Evolutionary conservation across 2,797 vertebrate species (phyloP), one percentile per base, ranked within the genome.

Genomic region (Pseudochirops cupreus): DNA sequence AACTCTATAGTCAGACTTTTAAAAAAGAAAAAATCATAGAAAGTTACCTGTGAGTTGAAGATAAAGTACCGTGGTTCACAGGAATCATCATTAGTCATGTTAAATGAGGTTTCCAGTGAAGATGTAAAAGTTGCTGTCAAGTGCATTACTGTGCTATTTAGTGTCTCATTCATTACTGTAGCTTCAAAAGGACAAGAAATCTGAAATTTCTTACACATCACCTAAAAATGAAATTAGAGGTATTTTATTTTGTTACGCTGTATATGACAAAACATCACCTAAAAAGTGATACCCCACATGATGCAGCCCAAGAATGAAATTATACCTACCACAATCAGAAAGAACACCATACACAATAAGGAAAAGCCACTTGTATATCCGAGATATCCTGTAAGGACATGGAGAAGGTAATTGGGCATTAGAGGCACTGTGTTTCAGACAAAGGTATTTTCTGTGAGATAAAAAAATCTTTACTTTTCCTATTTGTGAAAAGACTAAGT

Each of bases 341-440:
- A 99, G 98, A 99, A 99, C 93, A 99, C 99, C 99, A 99, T 99
- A 97, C 99, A 99, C 95, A 99, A 97, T 52, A 99, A 99, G 2
- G 99, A 99, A 97, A 99, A 99, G 24, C 99, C 99, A 54, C 99
- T 99, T 29, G 99, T 99, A 97, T 99, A 99, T 92, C 99, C 99
- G 94, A 99, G 99, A 98, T 99, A 99, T 93, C 99, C 99, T 99
- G 96, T 14, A 93, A 97, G 90, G 93, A n/a, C 96, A 91, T 94
- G 28, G 39, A 0, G 28, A 90, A 93, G n/a, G 58, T 93, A 50
- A 24, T 31, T 0, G 6, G 3, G 3, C n/a, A 12, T 59, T 92
- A 96, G 87, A 58, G 50, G 0, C 33, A 91, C 57, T 1, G 14
- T 3, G 4, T 4, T 90, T 54, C 74, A 11, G 10, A 39, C 13